Base-by-base conservation (phyloP, 2,888 invertebrate genomes). In the Nomada goodeniana region DNA sequence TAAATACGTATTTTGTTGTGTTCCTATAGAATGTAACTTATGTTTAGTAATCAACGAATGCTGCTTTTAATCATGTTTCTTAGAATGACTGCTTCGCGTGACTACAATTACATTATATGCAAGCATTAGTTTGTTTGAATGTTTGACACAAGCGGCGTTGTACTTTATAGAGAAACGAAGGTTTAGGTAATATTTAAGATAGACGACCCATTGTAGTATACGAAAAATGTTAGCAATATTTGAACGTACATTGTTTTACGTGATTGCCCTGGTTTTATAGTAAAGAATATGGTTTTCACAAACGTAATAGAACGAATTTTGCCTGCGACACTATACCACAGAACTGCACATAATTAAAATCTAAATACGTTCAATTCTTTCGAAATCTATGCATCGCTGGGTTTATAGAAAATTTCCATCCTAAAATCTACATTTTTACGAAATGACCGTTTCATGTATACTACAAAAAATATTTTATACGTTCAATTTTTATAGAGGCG, bases 21-120 rank as follows among this genome's bases (percentile, higher is more conserved):
- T 84, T 84, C 84, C 80, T 84, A 83, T 70, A 75, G 68, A 59
- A 53, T 80, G 0, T 84, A 80, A 80, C 75, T 82, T 68, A 83
- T 68, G 60, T 77, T 75, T 74, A 71, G 59, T 15, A 29, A 26
- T 18, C n/a, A 57, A 47, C 3, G 42, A 53, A 64, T 42, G 60
- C 23, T 68, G 29, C 47, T 79, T 77, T 44, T 20, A 47, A 67
- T 70, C 50, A 70, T 63, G 53, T 65, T 71, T 50, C 52, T 53
- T 47, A 55, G 57, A 7, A 53, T 82, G 52, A 50, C 59, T 73
- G 52, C 68, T 44, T 60, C 59, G 57, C 52, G 52, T 44, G 53
- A 55, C 10, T 64, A 81, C n/a, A 18, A 3, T 44, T 44, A 44
- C 52, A 57, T 52, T 36, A 26, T 69, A 44, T 69, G 36, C 29